Evolutionary conservation across 2,797 vertebrate species (phyloP).

Genomic region (Moxostoma hubbsi): DNA sequence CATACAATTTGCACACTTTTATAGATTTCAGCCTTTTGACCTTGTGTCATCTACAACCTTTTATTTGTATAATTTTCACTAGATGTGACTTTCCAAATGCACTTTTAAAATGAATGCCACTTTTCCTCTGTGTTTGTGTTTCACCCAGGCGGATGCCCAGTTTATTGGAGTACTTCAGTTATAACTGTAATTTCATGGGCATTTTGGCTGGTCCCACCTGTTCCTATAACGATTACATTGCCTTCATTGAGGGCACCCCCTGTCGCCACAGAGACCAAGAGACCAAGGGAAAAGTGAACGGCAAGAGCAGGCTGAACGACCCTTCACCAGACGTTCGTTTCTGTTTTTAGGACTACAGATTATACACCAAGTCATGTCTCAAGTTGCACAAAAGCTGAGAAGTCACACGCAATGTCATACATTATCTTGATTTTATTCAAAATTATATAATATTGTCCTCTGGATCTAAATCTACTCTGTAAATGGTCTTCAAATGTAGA

Average conservation of each 20-base stretch:
- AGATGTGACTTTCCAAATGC: background rate
- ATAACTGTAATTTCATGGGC: constrained; percentile 97
- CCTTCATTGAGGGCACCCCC: constrained; percentile 92
- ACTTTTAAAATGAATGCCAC: background rate
- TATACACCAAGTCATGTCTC: background rate
- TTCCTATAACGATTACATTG: constrained; percentile 95
- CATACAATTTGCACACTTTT: background rate
- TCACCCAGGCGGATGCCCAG: constrained; percentile 90
- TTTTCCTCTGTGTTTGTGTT: constrained; percentile 5
- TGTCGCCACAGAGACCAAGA: constrained; percentile 77
- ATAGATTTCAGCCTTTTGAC: background rate
- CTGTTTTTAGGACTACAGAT: background rate
- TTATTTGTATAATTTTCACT: background rate
- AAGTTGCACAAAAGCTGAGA: background rate
- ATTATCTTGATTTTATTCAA: background rate
- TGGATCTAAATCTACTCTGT: background rate
- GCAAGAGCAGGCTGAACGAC: constrained; percentile 77
- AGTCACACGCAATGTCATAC: background rate
- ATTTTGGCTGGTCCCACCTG: constrained; percentile 92
- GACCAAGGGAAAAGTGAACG: constrained; percentile 76
- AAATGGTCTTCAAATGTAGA: background rate
- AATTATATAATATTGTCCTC: background rate
- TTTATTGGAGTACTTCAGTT: constrained; percentile 92
- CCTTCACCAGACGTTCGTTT: constrained; percentile 87
- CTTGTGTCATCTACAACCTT: background rate